These are phyloP conservation scores for Iguana delicatissima DNA, from an alignment of 2,797 vertebrate genomes.

Conservation along the genomic window DNA sequence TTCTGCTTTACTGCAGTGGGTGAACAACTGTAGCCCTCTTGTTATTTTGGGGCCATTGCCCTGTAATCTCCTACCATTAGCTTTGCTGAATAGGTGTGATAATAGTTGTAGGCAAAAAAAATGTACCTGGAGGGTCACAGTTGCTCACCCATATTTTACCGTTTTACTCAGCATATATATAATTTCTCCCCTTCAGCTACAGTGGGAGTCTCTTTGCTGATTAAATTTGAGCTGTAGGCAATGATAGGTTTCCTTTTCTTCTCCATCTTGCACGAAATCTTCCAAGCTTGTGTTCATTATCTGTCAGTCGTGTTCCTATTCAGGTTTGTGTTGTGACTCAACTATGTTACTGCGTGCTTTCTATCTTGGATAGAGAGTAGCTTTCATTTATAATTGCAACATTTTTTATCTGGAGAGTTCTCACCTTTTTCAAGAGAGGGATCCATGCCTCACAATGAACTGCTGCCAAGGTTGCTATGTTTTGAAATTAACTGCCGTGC, in stretches of 20 bases:
- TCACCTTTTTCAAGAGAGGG: constrained; percentile 41
- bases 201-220: constrained; percentile 22
- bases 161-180: constrained; percentile 7
- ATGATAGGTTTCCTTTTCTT: constrained; percentile 30
- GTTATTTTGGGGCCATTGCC: no score
- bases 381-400: not conserved
- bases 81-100: no score
- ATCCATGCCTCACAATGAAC: constrained; percentile 12
- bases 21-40: no score
- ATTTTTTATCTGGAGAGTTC: not conserved
- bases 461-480: constrained; percentile 29
- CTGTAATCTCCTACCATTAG: no score
- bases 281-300: constrained; percentile 31
- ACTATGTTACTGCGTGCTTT: not conserved
- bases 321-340: constrained; percentile 40
- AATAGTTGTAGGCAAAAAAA: no score
- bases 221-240: constrained; percentile 39
- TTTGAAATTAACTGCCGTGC: constrained; percentile 47
- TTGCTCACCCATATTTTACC: constrained; percentile 22
- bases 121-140: not conserved
- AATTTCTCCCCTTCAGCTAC: no score
- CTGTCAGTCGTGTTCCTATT: constrained; percentile 27
- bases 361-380: not conserved
- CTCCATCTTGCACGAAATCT: constrained; percentile 46
- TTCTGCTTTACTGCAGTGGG: not conserved